A percentile compares a stretch with the other conserved stretches of the same genome.
phyloP scores from a whole-genome alignment of 2,888 invertebrate genomes.

The Elmis aenea region DNA sequence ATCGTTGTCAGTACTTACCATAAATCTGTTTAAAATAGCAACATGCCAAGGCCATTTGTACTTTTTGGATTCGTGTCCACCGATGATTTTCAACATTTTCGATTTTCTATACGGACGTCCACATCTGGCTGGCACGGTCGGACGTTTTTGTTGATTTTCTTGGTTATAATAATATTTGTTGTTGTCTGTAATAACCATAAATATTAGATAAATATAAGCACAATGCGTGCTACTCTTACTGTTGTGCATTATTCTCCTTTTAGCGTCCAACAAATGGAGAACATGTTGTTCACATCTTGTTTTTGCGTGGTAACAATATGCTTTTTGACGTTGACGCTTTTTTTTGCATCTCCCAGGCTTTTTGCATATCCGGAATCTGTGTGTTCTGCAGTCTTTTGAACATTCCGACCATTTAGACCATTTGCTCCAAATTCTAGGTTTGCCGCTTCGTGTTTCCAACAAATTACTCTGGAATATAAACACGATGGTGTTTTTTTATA shows the following conservation, averaged over 20 bases:
- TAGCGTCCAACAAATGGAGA: slow-evolving; percentile 43
- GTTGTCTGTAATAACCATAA: slow-evolving; percentile 8
- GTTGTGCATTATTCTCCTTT: slow-evolving; percentile 12
- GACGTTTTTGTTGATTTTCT: slow-evolving; percentile 4
- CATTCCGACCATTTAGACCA: slow-evolving; percentile 86
- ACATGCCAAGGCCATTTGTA: slow-evolving; percentile 96
- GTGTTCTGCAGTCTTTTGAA: slow-evolving; percentile 71
- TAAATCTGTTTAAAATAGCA: slow-evolving; percentile 78
- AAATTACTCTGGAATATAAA: slow-evolving; percentile 38
- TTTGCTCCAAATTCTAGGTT: slow-evolving; percentile 57
- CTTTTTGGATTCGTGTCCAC: slow-evolving; percentile 71
- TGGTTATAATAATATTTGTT: slow-evolving; percentile 13
- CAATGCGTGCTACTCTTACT: slow-evolving; percentile 3
- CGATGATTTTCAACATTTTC: slow-evolving; percentile 74
- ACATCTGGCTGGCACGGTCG: slow-evolving; percentile 9
- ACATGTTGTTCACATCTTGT: slow-evolving; percentile 72
- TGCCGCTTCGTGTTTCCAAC: slow-evolving; percentile 33
- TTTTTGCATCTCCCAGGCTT: slow-evolving; percentile 69
- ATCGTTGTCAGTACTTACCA: slow-evolving; percentile 61
- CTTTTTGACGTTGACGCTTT: slow-evolving; percentile 74
- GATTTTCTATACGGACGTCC: slow-evolving; percentile 26
- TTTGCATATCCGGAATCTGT: slow-evolving; percentile 72
- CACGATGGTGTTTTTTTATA: too few species aligned
- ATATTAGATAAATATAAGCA: not conserved
- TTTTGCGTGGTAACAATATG: slow-evolving; percentile 79